These are phyloP conservation scores for Heteromurus nitidus DNA, from an alignment of 2,888 invertebrate genomes.

Conservation along the genomic window DNA sequence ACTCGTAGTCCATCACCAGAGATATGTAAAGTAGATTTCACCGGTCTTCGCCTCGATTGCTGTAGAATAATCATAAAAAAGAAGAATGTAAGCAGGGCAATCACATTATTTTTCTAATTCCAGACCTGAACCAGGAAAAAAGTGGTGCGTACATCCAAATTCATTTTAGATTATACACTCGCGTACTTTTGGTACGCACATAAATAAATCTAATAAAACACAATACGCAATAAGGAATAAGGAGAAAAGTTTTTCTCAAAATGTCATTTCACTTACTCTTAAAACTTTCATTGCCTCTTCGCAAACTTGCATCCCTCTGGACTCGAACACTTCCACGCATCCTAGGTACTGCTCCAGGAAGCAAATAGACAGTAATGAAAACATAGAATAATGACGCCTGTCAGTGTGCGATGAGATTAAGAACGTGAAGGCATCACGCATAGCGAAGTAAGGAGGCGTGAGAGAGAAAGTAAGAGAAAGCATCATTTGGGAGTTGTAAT, in stretches of 20 bases:
- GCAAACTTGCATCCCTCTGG: conserved; percentile 99
- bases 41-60: conserved; percentile 91
- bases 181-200: too few relatives aligned
- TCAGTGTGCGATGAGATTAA: neutral
- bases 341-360: conserved; percentile 90
- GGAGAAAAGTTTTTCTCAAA: neutral
- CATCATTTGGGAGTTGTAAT: neutral
- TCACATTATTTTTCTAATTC: too few relatives aligned
- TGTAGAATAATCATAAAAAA: conserved; percentile 77
- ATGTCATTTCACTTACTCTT: conserved; percentile 81
- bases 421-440: neutral
- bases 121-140: neutral
- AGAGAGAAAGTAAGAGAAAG: neutral
- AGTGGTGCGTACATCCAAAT: too few relatives aligned
- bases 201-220: too few relatives aligned
- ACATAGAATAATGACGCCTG: neutral
- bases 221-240: too few relatives aligned
- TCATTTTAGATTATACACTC: too few relatives aligned
- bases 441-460: too few relatives aligned
- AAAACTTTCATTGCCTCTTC: conserved; percentile 98
- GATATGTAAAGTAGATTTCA: conserved; percentile 91
- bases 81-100: neutral
- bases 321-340: conserved; percentile 99
- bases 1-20: conserved; percentile 97
- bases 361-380: conserved; percentile 40